A percentile compares a stretch with the other conserved stretches of the same genome.
Conservation (phyloP, 1,140 invertebrate genomes). For the Drosophila lini region DNA sequence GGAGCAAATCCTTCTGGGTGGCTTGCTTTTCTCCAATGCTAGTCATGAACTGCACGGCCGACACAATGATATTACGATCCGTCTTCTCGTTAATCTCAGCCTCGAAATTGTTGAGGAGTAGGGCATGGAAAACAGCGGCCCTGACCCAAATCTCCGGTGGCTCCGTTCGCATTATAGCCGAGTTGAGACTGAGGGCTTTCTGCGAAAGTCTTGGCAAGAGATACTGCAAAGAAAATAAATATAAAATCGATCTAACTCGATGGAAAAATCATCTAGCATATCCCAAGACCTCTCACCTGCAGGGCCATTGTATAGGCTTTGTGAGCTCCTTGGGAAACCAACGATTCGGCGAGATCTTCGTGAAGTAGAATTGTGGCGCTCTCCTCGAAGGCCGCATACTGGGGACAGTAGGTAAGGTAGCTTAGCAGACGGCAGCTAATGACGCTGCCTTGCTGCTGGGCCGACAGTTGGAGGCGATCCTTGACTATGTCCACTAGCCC, state of each 20-base stretch:
- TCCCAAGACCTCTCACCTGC: conserved; percentile 42
- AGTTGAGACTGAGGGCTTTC: conserved; percentile 46
- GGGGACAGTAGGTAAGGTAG: conserved; percentile 46
- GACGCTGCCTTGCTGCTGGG: conserved; percentile 43
- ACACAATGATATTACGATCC: conserved; percentile 69
- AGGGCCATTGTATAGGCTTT: conserved; percentile 67
- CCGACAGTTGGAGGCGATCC: conserved; percentile 47
- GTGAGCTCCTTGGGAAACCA: conserved; percentile 52
- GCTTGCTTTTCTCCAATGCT: conserved; percentile 55
- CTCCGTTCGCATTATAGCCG: conserved; percentile 66
- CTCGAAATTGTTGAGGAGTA: conserved; percentile 76
- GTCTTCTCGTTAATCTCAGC: conserved; percentile 68
- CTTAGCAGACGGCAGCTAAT: conserved; percentile 54
- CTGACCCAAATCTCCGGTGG: conserved; percentile 62
- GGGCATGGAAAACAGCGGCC: conserved; percentile 57
- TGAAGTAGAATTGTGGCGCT: conserved; percentile 65
- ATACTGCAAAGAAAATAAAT: conserved; percentile 29
- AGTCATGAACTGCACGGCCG: conserved; percentile 65
- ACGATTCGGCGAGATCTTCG: conserved; percentile 65
- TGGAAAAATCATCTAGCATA: background rate
- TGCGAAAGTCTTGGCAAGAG: conserved; percentile 62
- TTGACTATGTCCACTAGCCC: conserved; percentile 61
- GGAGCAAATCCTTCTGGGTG: conserved; percentile 60
- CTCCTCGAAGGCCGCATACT: conserved; percentile 72
- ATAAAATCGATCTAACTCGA: background rate